phyloP scores from a whole-genome alignment of 1,140 invertebrate genomes.

The Drosophila persimilis region DNA sequence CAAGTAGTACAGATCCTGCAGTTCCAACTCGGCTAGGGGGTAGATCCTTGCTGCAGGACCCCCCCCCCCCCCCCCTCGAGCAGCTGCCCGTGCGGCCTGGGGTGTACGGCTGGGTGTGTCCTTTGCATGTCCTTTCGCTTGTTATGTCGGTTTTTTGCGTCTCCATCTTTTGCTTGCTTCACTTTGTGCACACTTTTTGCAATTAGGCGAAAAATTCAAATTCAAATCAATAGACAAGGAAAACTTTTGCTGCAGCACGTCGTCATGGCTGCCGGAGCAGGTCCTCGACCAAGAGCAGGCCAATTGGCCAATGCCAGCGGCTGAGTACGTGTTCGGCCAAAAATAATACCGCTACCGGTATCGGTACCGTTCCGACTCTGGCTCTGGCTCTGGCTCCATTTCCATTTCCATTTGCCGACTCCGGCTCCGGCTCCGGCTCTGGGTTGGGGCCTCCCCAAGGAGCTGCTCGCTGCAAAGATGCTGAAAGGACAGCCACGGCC shows the following conservation, averaged over 20 bases:
- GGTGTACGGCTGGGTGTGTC: too few relatives aligned
- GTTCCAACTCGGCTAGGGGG: too few relatives aligned
- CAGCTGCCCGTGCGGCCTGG: too few relatives aligned
- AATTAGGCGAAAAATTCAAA: constrained; percentile 71
- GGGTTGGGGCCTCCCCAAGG: constrained; percentile 35
- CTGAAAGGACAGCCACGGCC: constrained; percentile 33
- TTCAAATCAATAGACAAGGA: constrained; percentile 72
- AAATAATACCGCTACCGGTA: constrained; percentile 53
- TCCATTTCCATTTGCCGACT: background rate
- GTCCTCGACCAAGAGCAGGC: constrained; percentile 23
- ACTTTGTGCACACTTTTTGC: constrained; percentile 53
- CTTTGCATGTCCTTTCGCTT: too few relatives aligned
- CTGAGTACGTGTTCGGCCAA: constrained; percentile 68
- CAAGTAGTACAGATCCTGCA: too few relatives aligned
- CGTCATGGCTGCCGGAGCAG: constrained; percentile 11
- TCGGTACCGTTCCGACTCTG: constrained; percentile 26
- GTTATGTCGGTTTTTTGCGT: background rate
- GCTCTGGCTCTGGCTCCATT: constrained; percentile 1
- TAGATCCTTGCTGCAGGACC: too few relatives aligned
- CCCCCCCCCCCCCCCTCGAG: too few relatives aligned
- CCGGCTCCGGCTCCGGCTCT: background rate
- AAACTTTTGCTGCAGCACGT: constrained; percentile 72
- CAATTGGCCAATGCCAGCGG: constrained; percentile 75
- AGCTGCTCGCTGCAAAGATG: constrained; percentile 48
- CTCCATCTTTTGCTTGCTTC: constrained; percentile 15